phyloP scores from a whole-genome alignment of 2,888 invertebrate genomes.

The Peribatodes rhomboidaria region DNA sequence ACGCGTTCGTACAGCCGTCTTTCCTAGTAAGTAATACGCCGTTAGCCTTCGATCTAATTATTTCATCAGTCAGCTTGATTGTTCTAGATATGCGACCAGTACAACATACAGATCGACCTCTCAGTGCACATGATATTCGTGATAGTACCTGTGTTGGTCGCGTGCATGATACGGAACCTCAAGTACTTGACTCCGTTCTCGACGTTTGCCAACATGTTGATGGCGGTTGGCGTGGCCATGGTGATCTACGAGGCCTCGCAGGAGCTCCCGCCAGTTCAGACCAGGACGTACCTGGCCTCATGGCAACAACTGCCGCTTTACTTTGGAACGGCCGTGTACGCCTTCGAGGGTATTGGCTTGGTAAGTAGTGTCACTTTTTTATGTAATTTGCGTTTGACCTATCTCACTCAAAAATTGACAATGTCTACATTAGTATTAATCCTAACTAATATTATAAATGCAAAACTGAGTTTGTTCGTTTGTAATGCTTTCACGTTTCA shows the following conservation, averaged over 20 bases:
- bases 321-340: conserved; percentile 98
- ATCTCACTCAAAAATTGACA: not conserved
- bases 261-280: conserved; percentile 89
- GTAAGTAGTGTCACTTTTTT: conserved; percentile 77
- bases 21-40: no score
- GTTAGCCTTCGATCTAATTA: no score
- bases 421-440: no score
- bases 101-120: conserved; percentile 87
- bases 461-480: no score
- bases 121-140: conserved; percentile 91
- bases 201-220: conserved; percentile 95
- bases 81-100: conserved; percentile 89
- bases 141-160: conserved; percentile 90
- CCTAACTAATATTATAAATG: no score
- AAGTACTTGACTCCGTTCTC: conserved; percentile 97
- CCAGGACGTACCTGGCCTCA: conserved; percentile 87
- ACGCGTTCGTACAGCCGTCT: no score
- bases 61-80: not conserved
- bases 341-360: conserved; percentile 98
- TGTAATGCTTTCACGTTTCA: no score
- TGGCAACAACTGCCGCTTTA: conserved; percentile 92
- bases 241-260: conserved; percentile 92
- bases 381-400: not conserved
- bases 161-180: conserved; percentile 93
- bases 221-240: conserved; percentile 90